Evolutionary conservation across 2,113 vertebrate species (phyloP).

Genomic region (Proteles cristata): DNA sequence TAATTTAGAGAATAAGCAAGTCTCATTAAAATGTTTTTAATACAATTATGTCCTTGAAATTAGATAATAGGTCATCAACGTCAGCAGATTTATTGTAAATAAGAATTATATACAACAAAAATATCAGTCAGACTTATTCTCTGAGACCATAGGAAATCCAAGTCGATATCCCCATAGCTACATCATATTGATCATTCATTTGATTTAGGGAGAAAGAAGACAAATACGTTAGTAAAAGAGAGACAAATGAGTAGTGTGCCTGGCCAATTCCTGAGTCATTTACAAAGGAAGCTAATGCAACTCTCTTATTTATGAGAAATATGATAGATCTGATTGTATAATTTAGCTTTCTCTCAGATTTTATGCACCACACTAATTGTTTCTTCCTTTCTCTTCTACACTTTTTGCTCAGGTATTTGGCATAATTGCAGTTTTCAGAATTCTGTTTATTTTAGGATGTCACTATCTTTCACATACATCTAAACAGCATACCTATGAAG

Average conservation of each 20-base stretch:
- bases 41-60: neutral
- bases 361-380: conserved; percentile 27
- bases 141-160: neutral
- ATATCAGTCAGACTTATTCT: conserved; percentile 46
- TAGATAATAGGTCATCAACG: neutral
- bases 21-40: conserved; percentile 62
- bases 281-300: conserved; percentile 52
- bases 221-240: conserved; percentile 67
- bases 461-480: conserved; percentile 64
- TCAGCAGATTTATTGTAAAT: conserved; percentile 36
- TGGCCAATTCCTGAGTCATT: conserved; percentile 63
- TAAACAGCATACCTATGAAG: conserved; percentile 68
- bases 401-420: conserved; percentile 33
- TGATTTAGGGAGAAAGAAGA: conserved; percentile 74
- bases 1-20: conserved; percentile 22
- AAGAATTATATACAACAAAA: conserved; percentile 44
- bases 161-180: conserved; percentile 61
- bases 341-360: conserved; percentile 55
- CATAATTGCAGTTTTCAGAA: conserved; percentile 61
- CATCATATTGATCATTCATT: conserved; percentile 70
- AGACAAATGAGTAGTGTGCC: conserved; percentile 63
- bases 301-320: conserved; percentile 58
- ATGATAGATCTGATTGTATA: conserved; percentile 57
- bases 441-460: conserved; percentile 60
- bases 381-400: conserved; percentile 27